Base-by-base conservation (phyloP, 1,140 invertebrate genomes). In the Pseudomyrmex sp. region DNA sequence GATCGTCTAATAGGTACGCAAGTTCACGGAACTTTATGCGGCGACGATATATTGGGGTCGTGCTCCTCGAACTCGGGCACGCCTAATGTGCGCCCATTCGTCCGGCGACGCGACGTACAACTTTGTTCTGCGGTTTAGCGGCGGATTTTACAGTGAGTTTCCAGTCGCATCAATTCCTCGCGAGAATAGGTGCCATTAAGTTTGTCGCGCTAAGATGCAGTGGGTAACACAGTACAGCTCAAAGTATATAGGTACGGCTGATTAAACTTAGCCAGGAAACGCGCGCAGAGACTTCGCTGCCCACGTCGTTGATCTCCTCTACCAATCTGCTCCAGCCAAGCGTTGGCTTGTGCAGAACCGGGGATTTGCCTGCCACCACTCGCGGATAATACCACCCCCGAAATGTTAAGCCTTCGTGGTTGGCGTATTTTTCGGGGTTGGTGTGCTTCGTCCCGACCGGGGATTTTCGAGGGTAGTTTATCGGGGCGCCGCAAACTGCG, bases 191-290 rank as follows among this genome's bases (percentile, higher is more conserved):
- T 59, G 76, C 74, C 87, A 76, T 88, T 88, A 89, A 88, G 58
- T 80, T 68, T 52, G 50, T 20, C 54, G 59, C 15, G 8, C 26
- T 35, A 50, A 70, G 66, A 52, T 70, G 54, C 44, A 88, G 52
- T 12, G 65, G 26, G 62, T 65, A 48, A 59, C 48, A 66, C 50
- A 18, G 15, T 13, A 23, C 9, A 46, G 79, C 35, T 35, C 35
- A 35, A 7, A 35, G 35, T 35, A 35, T 35, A 68, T 83, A 44
- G 35, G 48, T 18, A 75, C 58, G 83, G 73, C 79, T 88, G 86
- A 88, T 88, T 88, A 88, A 88, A 88, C 72, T 89, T 85, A 72
- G 48, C 44, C 50, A 48, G 72, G 83, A 65, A 85, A 70, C 83
- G 56, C 65, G 35, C 26, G 0, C 26, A 35, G 26, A 58, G 66